These are phyloP conservation scores for Eustalomyia histrio DNA, from an alignment of 2,888 invertebrate species.

Conservation along the genomic window DNA sequence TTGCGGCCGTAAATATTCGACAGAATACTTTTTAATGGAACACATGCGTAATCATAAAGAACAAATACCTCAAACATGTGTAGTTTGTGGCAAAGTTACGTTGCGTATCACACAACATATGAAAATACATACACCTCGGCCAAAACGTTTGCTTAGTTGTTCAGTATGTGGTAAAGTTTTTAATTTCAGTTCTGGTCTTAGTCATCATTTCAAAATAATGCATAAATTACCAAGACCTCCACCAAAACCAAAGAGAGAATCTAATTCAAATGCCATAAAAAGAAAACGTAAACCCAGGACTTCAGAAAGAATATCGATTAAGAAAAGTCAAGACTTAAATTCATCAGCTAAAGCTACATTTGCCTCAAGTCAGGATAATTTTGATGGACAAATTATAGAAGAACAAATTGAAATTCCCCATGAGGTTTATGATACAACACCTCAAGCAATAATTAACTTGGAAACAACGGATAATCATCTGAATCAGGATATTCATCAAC, in stretches of 20 bases:
- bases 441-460: not conserved
- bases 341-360: constrained; percentile 10
- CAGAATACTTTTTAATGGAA: constrained; percentile 62
- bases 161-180: constrained; percentile 67
- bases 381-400: constrained; percentile 46
- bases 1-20: constrained; percentile 65
- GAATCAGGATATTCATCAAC: not conserved
- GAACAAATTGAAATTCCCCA: constrained; percentile 50
- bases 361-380: constrained; percentile 18
- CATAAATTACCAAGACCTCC: constrained; percentile 64
- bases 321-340: constrained; percentile 5
- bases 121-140: constrained; percentile 68
- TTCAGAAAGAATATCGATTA: constrained; percentile 17
- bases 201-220: constrained; percentile 68
- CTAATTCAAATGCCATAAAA: constrained; percentile 9
- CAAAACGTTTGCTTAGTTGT: constrained; percentile 65
- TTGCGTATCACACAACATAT: constrained; percentile 68
- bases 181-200: constrained; percentile 67
- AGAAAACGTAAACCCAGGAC: constrained; percentile 43
- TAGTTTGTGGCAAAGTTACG: constrained; percentile 67
- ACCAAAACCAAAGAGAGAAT: constrained; percentile 57
- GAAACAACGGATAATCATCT: not conserved
- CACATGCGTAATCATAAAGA: constrained; percentile 66
- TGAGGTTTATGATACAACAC: constrained; percentile 31
- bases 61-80: constrained; percentile 65